Base-by-base conservation (phyloP, 2,888 invertebrate species). In the Gymnosoma rotundatum region DNA sequence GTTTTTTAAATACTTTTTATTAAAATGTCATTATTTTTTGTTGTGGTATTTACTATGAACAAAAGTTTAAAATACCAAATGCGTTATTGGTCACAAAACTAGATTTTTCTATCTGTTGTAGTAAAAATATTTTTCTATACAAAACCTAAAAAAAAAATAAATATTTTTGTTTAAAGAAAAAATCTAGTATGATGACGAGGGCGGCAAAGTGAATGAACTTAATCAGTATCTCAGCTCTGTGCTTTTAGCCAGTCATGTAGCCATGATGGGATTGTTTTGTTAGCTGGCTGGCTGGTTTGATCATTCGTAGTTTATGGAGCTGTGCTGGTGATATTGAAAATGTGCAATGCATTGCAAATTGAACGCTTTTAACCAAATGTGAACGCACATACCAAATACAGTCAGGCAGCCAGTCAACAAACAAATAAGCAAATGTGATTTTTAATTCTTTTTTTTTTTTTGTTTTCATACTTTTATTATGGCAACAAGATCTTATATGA, bases 271-370 rank as follows among this genome's bases (percentile, higher is more conserved):
- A 67, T 76, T 38, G 63, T 42, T 42, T 42, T 6, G 4, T 12
- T 42, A 3, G 38, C 25, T 58, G 14, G 42, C 45, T 58, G 14
- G 42, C 45, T 38, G 50, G 20, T 61, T 20, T 56, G 64, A 78
- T 63, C 32, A 52, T 73, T 58, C 21, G 50, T 32, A 48, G 58
- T 50, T 76, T 69, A 78, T 78, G 76, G 72, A 63, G n/a, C 58
- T 56, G 64, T 14, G 32, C 64, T 76, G 60, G 10, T 72, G 52
- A 45, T 76, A 80, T 74, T 73, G 78, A 74, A 67, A 78, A 74
- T 78, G 81, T 78, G 84, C 74, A 64, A 54, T 81, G 84, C 84
- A 84, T 84, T 81, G 84, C 74, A 84, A 81, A 84, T 84, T 81
- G 78, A 84, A 81, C 66, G 70, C 74, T 76, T 76, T 74, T 70